Evolutionary conservation across 2,888 invertebrate species (phyloP).

Genomic region (Balanococcus diminutus): DNA sequence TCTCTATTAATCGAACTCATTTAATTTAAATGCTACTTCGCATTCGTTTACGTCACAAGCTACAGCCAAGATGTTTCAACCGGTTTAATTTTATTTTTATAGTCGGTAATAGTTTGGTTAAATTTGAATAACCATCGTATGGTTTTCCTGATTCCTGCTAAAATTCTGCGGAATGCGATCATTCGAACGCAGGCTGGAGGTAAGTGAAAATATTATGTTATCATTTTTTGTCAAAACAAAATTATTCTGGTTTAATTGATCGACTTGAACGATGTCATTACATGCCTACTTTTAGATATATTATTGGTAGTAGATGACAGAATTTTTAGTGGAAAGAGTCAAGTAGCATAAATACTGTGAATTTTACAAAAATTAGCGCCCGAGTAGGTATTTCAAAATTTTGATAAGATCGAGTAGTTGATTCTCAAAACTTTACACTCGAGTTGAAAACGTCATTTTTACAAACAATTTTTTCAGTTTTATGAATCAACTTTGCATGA

Average conservation of each 20-base stretch:
- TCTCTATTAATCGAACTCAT: constrained; percentile 4
- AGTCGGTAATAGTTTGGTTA: not conserved
- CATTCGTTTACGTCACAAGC: not conserved
- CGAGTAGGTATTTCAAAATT: too few species aligned
- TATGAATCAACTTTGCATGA: too few species aligned
- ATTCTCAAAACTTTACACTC: too few species aligned
- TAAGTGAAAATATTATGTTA: not conserved
- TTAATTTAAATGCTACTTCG: not conserved
- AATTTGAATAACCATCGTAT: not conserved
- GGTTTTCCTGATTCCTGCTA: not conserved
- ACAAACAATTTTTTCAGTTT: too few species aligned
- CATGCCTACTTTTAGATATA: too few species aligned
- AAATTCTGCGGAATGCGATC: not conserved
- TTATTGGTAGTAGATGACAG: too few species aligned
- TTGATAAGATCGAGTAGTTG: too few species aligned
- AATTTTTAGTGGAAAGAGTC: not conserved
- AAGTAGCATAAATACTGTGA: too few species aligned
- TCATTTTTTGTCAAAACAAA: not conserved
- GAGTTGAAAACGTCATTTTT: too few species aligned
- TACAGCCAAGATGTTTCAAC: constrained; percentile 5
- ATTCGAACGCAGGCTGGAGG: not conserved
- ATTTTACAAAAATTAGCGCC: too few species aligned
- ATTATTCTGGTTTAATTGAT: not conserved
- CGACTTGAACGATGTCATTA: not conserved
- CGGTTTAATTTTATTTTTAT: not conserved